Conservation (phyloP, 1,140 invertebrate genomes). For the Proctacanthus coquilletti region DNA sequence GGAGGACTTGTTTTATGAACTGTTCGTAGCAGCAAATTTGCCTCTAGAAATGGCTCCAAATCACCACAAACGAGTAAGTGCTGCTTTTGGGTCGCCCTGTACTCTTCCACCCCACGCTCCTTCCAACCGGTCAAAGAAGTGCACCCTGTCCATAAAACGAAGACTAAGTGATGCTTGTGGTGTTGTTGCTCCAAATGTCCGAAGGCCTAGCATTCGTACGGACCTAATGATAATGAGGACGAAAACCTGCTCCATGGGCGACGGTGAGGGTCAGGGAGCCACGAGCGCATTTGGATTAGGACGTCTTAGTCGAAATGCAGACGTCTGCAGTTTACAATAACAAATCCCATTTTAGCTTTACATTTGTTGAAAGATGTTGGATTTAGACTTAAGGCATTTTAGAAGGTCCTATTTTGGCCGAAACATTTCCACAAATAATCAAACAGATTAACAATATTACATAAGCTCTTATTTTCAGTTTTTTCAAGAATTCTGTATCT, state of each 20-base stretch:
- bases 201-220: conserved; percentile 67
- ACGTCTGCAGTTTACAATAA: conserved; percentile 5
- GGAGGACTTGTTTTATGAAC: conserved; percentile 64
- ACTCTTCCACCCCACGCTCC: conserved; percentile 48
- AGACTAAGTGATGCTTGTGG: conserved; percentile 69
- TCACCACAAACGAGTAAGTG: conserved; percentile 56
- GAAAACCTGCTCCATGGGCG: conserved; percentile 54
- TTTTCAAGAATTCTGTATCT: no score
- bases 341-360: no score
- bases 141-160: conserved; percentile 59
- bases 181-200: conserved; percentile 66
- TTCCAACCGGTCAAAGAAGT: conserved; percentile 50
- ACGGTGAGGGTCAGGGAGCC: conserved; percentile 34
- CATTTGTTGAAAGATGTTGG: not conserved
- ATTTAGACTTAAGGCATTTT: not conserved
- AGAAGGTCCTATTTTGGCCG: no score
- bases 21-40: conserved; percentile 63
- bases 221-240: conserved; percentile 73
- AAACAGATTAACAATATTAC: no score
- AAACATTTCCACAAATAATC: no score
- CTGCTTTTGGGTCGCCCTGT: conserved; percentile 51
- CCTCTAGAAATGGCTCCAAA: conserved; percentile 80
- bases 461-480: no score
- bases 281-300: not conserved
- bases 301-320: not conserved